Percentiles rank a stretch among this genome's conserved stretches.
phyloP scores from a whole-genome alignment of 2,113 vertebrate species.

The Theristicus caerulescens region DNA sequence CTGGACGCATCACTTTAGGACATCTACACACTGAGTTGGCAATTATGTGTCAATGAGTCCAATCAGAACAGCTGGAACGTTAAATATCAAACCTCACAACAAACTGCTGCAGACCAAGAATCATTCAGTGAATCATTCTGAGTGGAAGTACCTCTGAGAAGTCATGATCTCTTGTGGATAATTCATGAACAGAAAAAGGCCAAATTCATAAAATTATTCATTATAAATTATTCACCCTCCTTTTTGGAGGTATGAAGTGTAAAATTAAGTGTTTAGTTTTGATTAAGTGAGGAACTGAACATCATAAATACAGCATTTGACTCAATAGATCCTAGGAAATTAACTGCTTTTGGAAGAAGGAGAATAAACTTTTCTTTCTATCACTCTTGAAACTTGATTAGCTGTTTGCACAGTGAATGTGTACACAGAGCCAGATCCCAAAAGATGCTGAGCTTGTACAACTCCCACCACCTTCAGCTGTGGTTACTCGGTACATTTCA shows the following conservation, averaged over 20 bases:
- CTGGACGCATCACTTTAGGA: neutral
- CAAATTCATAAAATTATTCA: constrained; percentile 42
- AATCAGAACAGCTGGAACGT: constrained; percentile 9
- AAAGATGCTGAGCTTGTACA: constrained; percentile 38
- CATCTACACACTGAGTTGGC: neutral
- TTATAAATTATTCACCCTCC: constrained; percentile 46
- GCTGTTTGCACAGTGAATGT: constrained; percentile 30
- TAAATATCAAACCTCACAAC: constrained; percentile 5
- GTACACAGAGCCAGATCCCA: constrained; percentile 14
- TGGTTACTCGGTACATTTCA: constrained; percentile 8
- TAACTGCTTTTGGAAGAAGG: constrained; percentile 17
- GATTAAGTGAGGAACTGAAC: constrained; percentile 41
- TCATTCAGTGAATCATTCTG: constrained; percentile 23
- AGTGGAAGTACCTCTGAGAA: constrained; percentile 16
- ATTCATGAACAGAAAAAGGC: constrained; percentile 51
- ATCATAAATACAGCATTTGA: constrained; percentile 47
- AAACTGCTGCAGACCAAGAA: neutral
- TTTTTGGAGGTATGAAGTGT: constrained; percentile 41
- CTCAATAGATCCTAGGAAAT: constrained; percentile 25
- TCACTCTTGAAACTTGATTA: constrained; percentile 18
- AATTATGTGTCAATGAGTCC: neutral
- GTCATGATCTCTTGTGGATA: constrained; percentile 27
- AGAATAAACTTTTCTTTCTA: constrained; percentile 35
- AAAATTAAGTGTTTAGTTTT: constrained; percentile 59
- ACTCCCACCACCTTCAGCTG: constrained; percentile 19